A percentile compares a stretch with the other conserved stretches of the same genome.
phyloP scores from a whole-genome alignment of 2,113 vertebrate genomes.

The Microcebus ravelobensis region DNA sequence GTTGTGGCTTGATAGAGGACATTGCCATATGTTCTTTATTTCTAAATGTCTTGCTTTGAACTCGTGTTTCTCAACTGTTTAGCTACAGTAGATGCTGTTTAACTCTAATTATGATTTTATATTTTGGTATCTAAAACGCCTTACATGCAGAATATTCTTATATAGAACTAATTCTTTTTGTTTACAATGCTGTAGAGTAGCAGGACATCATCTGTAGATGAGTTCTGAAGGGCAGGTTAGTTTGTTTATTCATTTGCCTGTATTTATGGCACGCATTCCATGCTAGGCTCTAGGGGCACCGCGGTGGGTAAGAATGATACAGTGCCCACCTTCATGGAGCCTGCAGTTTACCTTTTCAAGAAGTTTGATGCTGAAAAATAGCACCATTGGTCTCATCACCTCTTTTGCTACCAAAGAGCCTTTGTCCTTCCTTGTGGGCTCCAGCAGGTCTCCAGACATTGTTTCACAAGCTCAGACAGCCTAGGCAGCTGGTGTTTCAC shows the following conservation, averaged over 20 bases:
- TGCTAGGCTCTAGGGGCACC: background rate
- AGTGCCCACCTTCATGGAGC: background rate
- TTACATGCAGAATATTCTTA: background rate
- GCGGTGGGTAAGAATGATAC: background rate
- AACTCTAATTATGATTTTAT: background rate
- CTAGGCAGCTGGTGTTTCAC: background rate
- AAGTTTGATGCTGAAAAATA: background rate
- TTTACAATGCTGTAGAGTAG: background rate
- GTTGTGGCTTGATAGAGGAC: constrained; percentile 41
- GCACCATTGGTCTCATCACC: background rate
- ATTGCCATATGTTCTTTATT: constrained; percentile 42
- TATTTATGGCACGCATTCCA: background rate
- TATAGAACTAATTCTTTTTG: background rate
- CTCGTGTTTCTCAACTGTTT: constrained; percentile 28
- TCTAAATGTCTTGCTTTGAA: constrained; percentile 35
- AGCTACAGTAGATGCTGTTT: constrained; percentile 37
- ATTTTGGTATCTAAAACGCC: background rate
- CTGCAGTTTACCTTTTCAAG: background rate
- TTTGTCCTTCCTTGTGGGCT: background rate
- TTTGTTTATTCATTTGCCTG: background rate
- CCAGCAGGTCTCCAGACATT: background rate
- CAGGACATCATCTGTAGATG: background rate
- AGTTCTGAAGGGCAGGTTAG: background rate
- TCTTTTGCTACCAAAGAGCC: background rate
- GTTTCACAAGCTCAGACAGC: background rate